These are phyloP conservation scores for Anoplolepis gracilipes DNA, from an alignment of 1,140 invertebrate genomes.

Conservation along the genomic window DNA sequence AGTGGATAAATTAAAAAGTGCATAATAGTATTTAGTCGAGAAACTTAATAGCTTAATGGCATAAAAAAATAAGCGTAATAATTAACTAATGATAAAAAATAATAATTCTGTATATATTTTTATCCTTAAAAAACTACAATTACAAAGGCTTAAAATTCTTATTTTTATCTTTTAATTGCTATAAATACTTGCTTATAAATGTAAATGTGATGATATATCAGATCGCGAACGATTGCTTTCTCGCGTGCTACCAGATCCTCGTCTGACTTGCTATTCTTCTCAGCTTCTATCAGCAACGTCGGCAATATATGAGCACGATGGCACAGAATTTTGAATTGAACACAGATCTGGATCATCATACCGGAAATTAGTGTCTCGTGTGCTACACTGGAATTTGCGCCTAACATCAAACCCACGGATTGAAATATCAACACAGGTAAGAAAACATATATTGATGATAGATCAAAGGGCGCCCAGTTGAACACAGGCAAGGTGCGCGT, in stretches of 20 bases:
- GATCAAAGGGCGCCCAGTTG: conserved; percentile 58
- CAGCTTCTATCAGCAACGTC: neutral
- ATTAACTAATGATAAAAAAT: no score
- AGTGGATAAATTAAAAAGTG: no score
- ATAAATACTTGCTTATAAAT: conserved; percentile 61
- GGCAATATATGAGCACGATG: conserved; percentile 58
- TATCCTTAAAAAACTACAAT: neutral
- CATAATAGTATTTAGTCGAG: no score
- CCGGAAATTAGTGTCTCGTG: conserved; percentile 65
- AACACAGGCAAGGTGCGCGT: conserved; percentile 31
- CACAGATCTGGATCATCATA: conserved; percentile 67
- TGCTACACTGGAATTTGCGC: conserved; percentile 61
- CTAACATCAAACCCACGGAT: conserved; percentile 36
- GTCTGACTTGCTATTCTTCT: neutral
- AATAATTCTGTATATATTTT: neutral
- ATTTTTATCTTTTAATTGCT: no score
- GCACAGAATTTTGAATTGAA: conserved; percentile 69
- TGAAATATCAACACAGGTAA: conserved; percentile 51
- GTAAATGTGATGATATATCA: conserved; percentile 53
- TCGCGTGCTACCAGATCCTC: conserved; percentile 1
- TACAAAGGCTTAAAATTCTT: no score
- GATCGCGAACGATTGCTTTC: conserved; percentile 12
- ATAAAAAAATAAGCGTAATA: no score
- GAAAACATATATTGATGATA: neutral
- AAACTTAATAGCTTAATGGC: no score